A percentile compares a stretch with the other conserved stretches of the same genome.
Evolutionary conservation across 2,797 vertebrate genomes (phyloP).

Genomic region (Coregonus ussuriensis): DNA sequence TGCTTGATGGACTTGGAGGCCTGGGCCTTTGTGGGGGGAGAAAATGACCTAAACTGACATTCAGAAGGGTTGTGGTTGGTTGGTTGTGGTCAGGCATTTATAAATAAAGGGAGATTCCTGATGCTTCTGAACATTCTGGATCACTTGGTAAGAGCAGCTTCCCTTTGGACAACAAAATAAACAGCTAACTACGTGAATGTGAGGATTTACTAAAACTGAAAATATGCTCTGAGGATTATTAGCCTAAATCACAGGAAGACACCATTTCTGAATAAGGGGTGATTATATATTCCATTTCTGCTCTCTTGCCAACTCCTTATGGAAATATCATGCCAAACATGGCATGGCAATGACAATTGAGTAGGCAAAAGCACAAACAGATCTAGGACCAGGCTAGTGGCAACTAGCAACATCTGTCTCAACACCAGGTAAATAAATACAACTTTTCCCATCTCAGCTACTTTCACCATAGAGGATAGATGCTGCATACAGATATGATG

Average conservation of each 20-base stretch:
- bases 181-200: neutral
- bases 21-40: conserved; percentile 70
- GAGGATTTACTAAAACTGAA: neutral
- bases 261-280: neutral
- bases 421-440: neutral
- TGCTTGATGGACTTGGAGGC: conserved; percentile 71
- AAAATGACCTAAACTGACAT: conserved; percentile 80
- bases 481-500: conserved; percentile 26
- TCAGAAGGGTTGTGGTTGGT: conserved; percentile 63
- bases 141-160: conserved; percentile 27
- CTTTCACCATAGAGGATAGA: neutral
- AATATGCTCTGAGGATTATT: neutral
- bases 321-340: neutral
- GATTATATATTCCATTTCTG: neutral
- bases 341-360: neutral
- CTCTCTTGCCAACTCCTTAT: neutral
- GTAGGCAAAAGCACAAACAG: neutral
- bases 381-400: neutral
- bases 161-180: neutral
- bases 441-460: neutral
- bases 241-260: neutral
- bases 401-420: neutral
- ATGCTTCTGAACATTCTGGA: conserved; percentile 32
- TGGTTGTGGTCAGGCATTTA: conserved; percentile 61
- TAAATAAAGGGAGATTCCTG: conserved; percentile 63